Evolutionary conservation across 1,140 invertebrate species (phyloP).

Genomic region (Ladona fulva): DNA sequence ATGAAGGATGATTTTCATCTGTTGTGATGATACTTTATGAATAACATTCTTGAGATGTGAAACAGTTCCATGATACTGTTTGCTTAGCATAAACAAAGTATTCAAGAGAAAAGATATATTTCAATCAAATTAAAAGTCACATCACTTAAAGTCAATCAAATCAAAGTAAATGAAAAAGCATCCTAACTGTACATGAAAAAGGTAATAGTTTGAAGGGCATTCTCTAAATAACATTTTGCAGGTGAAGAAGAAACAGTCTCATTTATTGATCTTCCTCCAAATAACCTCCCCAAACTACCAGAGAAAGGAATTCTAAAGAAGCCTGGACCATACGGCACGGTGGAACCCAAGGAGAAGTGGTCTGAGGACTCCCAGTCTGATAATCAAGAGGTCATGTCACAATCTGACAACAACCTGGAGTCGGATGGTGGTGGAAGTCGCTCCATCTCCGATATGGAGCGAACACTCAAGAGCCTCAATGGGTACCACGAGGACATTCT

Average conservation of each 20-base stretch:
- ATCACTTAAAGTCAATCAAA: too few species aligned
- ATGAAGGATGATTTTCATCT: too few species aligned
- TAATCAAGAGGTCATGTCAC: constrained; percentile 56
- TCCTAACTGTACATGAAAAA: too few species aligned
- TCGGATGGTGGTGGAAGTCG: constrained; percentile 28
- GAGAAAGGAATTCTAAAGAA: constrained; percentile 85
- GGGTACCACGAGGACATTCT: constrained; percentile 89
- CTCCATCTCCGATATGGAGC: constrained; percentile 53
- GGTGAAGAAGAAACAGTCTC: constrained; percentile 68
- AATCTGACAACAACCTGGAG: constrained; percentile 52
- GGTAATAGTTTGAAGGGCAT: neutral
- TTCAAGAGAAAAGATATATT: too few species aligned
- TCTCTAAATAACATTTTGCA: constrained; percentile 33
- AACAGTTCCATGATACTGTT: too few species aligned
- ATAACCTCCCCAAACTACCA: constrained; percentile 64
- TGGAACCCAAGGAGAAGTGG: constrained; percentile 45
- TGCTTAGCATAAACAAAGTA: too few species aligned
- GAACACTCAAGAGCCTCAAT: constrained; percentile 75
- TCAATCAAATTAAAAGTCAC: too few species aligned
- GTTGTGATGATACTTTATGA: too few species aligned
- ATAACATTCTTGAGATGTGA: too few species aligned
- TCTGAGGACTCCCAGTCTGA: constrained; percentile 62
- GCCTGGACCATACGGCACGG: constrained; percentile 63
- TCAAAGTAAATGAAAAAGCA: too few species aligned
- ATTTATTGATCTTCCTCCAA: constrained; percentile 68